Conservation (phyloP, 2,797 vertebrate species). For the Florisuga fusca region DNA sequence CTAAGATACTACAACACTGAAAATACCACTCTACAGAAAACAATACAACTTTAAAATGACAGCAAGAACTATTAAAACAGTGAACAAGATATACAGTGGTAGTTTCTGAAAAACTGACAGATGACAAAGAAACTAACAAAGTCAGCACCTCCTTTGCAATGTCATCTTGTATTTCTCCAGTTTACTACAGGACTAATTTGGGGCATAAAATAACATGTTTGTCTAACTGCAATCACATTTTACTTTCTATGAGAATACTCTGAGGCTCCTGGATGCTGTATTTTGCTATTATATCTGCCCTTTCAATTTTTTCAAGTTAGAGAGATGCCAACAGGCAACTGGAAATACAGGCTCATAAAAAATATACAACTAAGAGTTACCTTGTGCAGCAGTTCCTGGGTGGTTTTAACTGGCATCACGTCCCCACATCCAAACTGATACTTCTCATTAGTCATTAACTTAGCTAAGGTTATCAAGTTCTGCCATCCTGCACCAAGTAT, state of each 20-base stretch:
- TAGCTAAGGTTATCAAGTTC: not conserved
- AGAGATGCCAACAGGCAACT: not conserved
- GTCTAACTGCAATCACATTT: not conserved
- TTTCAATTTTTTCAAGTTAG: not conserved
- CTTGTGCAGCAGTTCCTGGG: not conserved
- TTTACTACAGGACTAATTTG: not conserved
- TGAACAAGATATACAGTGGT: not conserved
- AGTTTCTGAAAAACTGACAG: constrained; percentile 13
- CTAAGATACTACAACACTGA: not conserved
- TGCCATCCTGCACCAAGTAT: not conserved
- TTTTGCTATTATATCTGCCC: not conserved
- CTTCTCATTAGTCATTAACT: not conserved
- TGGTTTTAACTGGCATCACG: not conserved
- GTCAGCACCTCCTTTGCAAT: not conserved
- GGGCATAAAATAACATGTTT: not conserved
- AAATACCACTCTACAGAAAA: not conserved
- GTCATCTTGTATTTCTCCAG: not conserved
- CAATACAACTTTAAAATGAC: not conserved
- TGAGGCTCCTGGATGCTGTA: not conserved
- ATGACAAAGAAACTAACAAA: not conserved
- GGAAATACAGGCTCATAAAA: not conserved
- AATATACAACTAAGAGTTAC: not conserved
- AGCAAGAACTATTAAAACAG: not conserved
- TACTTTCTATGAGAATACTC: not conserved
- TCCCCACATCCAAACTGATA: not conserved